These are phyloP conservation scores for Corvus hawaiiensis DNA, from an alignment of 2,113 vertebrate genomes.

Conservation along the genomic window DNA sequence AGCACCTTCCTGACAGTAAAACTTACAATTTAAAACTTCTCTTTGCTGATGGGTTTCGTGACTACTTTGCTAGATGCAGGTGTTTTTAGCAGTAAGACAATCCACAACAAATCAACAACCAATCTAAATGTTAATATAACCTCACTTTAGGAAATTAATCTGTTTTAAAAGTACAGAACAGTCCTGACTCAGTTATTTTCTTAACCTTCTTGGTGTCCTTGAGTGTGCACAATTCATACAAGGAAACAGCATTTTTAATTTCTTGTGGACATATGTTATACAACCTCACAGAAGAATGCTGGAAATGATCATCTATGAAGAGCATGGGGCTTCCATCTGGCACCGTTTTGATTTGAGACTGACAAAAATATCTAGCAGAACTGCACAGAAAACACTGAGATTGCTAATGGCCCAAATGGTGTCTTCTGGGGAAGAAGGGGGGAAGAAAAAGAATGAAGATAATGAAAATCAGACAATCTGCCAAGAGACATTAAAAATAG, in stretches of 20 bases:
- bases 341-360: not conserved
- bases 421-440: not conserved
- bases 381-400: not conserved
- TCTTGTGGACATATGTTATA: conserved; percentile 48
- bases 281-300: conserved; percentile 19
- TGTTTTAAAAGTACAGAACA: not conserved
- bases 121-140: not conserved
- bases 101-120: not conserved
- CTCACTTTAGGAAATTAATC: not conserved
- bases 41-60: not conserved
- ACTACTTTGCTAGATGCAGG: not conserved
- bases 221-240: not conserved
- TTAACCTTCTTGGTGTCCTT: not conserved
- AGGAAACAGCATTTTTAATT: conserved; percentile 27
- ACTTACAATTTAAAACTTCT: not conserved
- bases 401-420: not conserved
- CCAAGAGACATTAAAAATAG: not conserved
- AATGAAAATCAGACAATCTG: not conserved
- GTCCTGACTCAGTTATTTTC: not conserved
- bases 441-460: not conserved
- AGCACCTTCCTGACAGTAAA: not conserved
- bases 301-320: conserved; percentile 55
- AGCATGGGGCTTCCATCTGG: conserved; percentile 62
- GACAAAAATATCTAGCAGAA: conserved; percentile 29
- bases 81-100: not conserved